Percentiles rank a stretch among this genome's conserved stretches.
These are phyloP conservation scores for Dendrolimus punctatus DNA, from an alignment of 1,140 invertebrate genomes.

Conservation along the genomic window DNA sequence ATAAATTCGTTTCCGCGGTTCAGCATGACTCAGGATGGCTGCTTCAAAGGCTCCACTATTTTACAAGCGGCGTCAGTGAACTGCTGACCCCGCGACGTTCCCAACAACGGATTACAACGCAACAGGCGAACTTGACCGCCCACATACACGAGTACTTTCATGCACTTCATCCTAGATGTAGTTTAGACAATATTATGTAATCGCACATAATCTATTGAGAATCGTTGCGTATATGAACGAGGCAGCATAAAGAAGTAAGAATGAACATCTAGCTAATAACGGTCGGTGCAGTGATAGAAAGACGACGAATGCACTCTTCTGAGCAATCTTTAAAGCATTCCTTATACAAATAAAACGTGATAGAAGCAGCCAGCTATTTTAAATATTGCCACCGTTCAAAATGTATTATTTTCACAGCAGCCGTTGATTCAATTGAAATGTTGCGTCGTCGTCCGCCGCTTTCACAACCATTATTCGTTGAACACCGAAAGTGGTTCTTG, in stretches of 20 bases:
- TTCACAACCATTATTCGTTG: slow-evolving; percentile 33
- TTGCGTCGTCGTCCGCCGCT: slow-evolving; percentile 19
- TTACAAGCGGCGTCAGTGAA: slow-evolving; percentile 37
- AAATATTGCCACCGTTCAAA: slow-evolving; percentile 12
- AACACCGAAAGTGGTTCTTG: slow-evolving; percentile 22
- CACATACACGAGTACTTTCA: slow-evolving; percentile 33
- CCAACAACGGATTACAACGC: slow-evolving; percentile 43
- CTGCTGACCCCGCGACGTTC: slow-evolving; percentile 41
- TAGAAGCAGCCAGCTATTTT: slow-evolving; percentile 5
- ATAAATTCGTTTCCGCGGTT: slow-evolving; percentile 28
- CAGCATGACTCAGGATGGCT: slow-evolving; percentile 42
- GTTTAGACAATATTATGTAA: neutral
- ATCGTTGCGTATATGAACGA: too few relatives aligned
- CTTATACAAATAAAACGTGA: neutral
- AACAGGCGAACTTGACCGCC: slow-evolving; percentile 50
- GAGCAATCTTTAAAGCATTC: neutral
- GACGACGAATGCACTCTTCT: neutral
- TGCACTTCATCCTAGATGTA: slow-evolving; percentile 14
- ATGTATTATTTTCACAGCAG: slow-evolving; percentile 24
- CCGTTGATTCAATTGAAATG: slow-evolving; percentile 3
- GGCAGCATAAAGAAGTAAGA: too few relatives aligned
- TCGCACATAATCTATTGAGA: slow-evolving; percentile 2
- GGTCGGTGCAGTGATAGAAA: neutral
- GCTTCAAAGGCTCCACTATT: slow-evolving; percentile 27
- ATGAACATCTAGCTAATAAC: neutral